A percentile compares a stretch with the other conserved stretches of the same genome.
Conservation (phyloP, 2,797 vertebrate species). For the Denticeps clupeoides region DNA sequence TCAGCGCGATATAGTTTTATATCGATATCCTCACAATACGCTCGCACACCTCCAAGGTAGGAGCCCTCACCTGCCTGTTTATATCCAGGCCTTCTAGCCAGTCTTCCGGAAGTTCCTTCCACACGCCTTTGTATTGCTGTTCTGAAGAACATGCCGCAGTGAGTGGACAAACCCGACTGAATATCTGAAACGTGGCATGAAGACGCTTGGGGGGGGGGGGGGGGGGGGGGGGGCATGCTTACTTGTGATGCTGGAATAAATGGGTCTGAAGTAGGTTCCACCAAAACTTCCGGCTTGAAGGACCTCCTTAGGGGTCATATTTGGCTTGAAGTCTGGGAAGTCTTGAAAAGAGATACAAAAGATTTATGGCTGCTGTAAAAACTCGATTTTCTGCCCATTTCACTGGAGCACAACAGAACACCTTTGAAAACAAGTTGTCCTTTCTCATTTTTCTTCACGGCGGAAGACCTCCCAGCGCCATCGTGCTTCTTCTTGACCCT, state of each 20-base stretch:
- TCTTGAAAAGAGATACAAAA: constrained; percentile 1
- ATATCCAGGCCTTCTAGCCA: constrained; percentile 24
- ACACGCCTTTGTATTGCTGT: constrained; percentile 24
- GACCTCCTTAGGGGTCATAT: constrained; percentile 20
- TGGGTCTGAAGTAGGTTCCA: constrained; percentile 33
- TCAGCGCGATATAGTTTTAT: too few species aligned
- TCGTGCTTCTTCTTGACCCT: background rate
- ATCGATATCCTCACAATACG: too few species aligned
- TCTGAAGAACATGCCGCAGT: constrained; percentile 13
- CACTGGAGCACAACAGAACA: background rate
- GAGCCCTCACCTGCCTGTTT: constrained; percentile 17
- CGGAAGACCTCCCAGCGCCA: background rate
- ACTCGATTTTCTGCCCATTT: background rate
- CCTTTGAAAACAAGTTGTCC: constrained; percentile 27
- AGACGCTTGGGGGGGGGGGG: too few species aligned
- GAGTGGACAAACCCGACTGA: too few species aligned
- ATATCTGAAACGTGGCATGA: too few species aligned
- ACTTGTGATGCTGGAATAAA: constrained; percentile 31
- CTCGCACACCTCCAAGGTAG: background rate
- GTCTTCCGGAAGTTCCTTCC: constrained; percentile 24
- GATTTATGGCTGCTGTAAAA: background rate
- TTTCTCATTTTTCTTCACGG: constrained; percentile 18
- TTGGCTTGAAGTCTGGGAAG: constrained; percentile 16
- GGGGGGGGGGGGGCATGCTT: background rate
- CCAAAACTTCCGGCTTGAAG: constrained; percentile 33